Percentiles rank a stretch among this genome's conserved stretches.
These are phyloP conservation scores for Exocentrus adspersus DNA, from an alignment of 2,888 invertebrate species.

Conservation along the genomic window DNA sequence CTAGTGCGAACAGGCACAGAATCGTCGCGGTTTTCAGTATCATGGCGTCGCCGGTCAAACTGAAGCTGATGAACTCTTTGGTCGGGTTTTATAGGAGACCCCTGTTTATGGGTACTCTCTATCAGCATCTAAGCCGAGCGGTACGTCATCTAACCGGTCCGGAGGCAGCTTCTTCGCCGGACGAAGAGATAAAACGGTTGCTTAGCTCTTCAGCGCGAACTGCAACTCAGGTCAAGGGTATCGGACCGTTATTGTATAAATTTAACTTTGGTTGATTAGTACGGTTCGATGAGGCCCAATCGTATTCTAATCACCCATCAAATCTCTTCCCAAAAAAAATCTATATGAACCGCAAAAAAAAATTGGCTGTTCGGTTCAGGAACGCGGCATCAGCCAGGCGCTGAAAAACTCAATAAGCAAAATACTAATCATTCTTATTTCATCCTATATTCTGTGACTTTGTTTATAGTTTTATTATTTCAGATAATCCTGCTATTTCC, in stretches of 20 bases:
- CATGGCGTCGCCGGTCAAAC: conserved; percentile 52
- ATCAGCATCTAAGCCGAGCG: conserved; percentile 9
- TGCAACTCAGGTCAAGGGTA: conserved; percentile 42
- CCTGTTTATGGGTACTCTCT: conserved; percentile 43
- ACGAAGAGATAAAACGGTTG: conserved; percentile 20
- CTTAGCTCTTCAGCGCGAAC: conserved; percentile 32
- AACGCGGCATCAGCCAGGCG: not conserved
- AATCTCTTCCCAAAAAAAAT: too few relatives aligned
- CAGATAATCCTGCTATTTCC: not conserved
- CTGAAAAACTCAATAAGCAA: not conserved
- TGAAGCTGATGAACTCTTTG: conserved; percentile 60
- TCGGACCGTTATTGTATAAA: conserved; percentile 39
- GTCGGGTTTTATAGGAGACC: conserved; percentile 58
- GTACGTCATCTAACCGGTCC: conserved; percentile 37
- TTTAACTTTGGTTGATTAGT: conserved; percentile 28
- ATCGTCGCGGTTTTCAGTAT: conserved; percentile 50
- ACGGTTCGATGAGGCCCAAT: conserved; percentile 8
- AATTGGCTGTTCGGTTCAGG: not conserved
- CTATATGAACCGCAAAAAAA: not conserved
- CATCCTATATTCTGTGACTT: not conserved
- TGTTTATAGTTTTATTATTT: not conserved
- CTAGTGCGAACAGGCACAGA: conserved; percentile 36
- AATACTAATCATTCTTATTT: not conserved
- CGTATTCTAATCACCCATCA: not conserved
- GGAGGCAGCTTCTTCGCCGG: conserved; percentile 16